phyloP scores from a whole-genome alignment of 2,888 invertebrate genomes.

The Hoplodrina blanda region DNA sequence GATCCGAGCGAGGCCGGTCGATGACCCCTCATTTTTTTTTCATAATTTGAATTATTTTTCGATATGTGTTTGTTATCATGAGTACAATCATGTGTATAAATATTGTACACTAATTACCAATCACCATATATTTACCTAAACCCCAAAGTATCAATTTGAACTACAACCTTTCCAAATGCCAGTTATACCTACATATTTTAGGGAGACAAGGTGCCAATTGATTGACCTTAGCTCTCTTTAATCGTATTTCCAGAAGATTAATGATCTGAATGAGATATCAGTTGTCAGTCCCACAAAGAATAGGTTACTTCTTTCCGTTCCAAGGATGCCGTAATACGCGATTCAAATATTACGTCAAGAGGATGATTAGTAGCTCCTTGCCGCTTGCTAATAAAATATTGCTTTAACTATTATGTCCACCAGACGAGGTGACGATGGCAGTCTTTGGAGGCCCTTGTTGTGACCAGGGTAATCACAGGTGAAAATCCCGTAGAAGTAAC shows the following conservation, averaged over 20 bases:
- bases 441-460: background rate
- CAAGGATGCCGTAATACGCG: slow-evolving; percentile 3
- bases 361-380: slow-evolving; percentile 30
- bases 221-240: slow-evolving; percentile 11
- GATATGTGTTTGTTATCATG: too few species aligned
- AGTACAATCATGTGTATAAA: too few species aligned
- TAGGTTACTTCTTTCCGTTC: slow-evolving; percentile 20
- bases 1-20: too few species aligned
- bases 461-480: background rate
- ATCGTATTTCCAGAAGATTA: slow-evolving; percentile 19
- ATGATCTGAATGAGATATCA: slow-evolving; percentile 30
- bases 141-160: slow-evolving; percentile 1
- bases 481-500: background rate
- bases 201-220: slow-evolving; percentile 23
- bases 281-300: slow-evolving; percentile 21
- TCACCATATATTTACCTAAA: background rate
- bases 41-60: too few species aligned
- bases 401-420: slow-evolving; percentile 4
- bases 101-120: too few species aligned
- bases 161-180: slow-evolving; percentile 18
- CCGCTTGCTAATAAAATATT: slow-evolving; percentile 19
- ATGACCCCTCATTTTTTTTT: too few species aligned
- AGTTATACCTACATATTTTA: slow-evolving; percentile 11
- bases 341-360: slow-evolving; percentile 33
- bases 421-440: background rate